Percentiles rank a stretch among this genome's conserved stretches.
Evolutionary conservation across 2,888 invertebrate genomes (phyloP).

Genomic region (Venusia cambrica): DNA sequence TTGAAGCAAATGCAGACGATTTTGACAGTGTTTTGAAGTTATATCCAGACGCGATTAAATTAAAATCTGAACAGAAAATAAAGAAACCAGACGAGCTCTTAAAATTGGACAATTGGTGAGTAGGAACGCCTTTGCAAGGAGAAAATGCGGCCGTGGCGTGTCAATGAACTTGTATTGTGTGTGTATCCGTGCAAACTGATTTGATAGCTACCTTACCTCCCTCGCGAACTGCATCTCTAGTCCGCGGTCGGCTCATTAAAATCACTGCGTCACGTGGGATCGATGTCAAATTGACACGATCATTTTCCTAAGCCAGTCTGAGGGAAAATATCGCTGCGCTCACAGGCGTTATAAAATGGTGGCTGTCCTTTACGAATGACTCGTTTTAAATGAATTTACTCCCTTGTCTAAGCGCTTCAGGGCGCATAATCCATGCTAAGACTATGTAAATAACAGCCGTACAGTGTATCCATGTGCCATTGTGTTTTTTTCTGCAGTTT

Average conservation of each 20-base stretch:
- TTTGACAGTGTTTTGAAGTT: constrained; percentile 94
- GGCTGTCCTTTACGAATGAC: constrained; percentile 70
- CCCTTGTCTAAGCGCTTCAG: constrained; percentile 46
- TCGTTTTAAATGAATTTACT: constrained; percentile 60
- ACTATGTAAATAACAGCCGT: constrained; percentile 44
- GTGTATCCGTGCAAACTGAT: constrained; percentile 82
- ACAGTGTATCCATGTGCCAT: constrained; percentile 38
- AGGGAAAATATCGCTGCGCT: constrained; percentile 77
- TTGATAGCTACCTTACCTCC: constrained; percentile 84
- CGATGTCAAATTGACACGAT: constrained; percentile 84
- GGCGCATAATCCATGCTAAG: constrained; percentile 38
- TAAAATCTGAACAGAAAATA: constrained; percentile 94
- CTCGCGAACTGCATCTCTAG: constrained; percentile 84
- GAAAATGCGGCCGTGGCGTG: constrained; percentile 82
- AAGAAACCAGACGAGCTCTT: constrained; percentile 97
- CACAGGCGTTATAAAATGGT: constrained; percentile 82
- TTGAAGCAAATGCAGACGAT: constrained; percentile 92
- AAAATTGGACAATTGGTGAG: constrained; percentile 97
- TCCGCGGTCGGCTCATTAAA: constrained; percentile 85
- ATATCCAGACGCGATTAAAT: constrained; percentile 93
- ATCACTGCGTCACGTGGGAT: constrained; percentile 87
- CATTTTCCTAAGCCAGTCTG: constrained; percentile 78
- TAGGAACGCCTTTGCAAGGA: constrained; percentile 78
- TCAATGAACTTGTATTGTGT: constrained; percentile 83
- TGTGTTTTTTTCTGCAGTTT: constrained; percentile 47